Evolutionary conservation across 2,113 vertebrate genomes (phyloP).

Genomic region (Heloderma charlesbogerti): DNA sequence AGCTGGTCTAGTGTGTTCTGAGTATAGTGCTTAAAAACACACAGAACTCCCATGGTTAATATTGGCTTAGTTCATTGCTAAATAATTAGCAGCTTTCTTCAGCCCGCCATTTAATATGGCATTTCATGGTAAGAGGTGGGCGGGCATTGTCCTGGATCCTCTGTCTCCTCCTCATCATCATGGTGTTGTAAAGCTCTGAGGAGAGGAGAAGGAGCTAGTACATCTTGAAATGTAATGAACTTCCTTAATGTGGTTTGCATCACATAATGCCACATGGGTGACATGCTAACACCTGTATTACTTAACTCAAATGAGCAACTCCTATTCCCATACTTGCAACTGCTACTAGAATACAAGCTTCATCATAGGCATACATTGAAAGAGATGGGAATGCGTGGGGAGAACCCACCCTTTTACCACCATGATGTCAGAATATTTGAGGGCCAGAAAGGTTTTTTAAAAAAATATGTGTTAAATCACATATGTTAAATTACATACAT

Average conservation of each 20-base stretch:
- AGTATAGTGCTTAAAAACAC: conserved; percentile 19
- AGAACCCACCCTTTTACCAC: background rate
- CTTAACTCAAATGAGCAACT: background rate
- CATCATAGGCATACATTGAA: background rate
- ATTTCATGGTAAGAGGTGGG: background rate
- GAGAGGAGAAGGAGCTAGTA: background rate
- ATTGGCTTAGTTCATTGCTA: background rate
- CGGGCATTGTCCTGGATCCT: background rate
- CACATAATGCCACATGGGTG: background rate
- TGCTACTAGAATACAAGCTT: background rate
- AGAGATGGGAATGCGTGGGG: too few relatives aligned
- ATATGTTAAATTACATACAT: background rate
- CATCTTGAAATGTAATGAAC: background rate
- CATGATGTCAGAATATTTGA: background rate
- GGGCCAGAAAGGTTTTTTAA: background rate
- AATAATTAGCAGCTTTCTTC: accelerated
- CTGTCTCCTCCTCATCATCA: background rate
- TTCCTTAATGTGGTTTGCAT: background rate
- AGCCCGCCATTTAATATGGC: background rate
- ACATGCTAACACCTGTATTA: too few relatives aligned
- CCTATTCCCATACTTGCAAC: background rate
- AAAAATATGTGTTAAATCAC: background rate
- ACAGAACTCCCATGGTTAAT: background rate
- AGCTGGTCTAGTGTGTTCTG: conserved; percentile 31
- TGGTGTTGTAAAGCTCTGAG: background rate